Evolutionary conservation across 2,113 vertebrate genomes (phyloP), one percentile per base, ranked within the genome.

Genomic region (Anguilla japonica): DNA sequence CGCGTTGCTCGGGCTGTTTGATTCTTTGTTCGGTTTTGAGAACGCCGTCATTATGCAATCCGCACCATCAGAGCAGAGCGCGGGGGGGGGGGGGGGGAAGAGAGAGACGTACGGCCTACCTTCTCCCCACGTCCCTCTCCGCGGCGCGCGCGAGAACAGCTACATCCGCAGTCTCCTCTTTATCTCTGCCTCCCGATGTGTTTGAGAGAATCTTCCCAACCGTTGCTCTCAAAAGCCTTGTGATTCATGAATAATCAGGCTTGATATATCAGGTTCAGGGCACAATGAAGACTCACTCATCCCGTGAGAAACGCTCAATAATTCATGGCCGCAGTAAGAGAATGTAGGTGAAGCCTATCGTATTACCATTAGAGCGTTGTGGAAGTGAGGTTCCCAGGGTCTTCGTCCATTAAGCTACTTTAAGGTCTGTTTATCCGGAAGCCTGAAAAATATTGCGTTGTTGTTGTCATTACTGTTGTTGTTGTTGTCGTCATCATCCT

Each of bases 1-100:
- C 81, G 89, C 93, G 91, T 95, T 92, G 94, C 88, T 90, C 87
- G 85, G 91, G 92, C 92, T 94, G 91, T 95, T 93, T 95, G 92
- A 94, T 94, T 92, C 93, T 95, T 95, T 95, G 94, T 95, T 95
- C 94, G 91, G 92, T 95, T 93, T 26, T 91, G 94, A 94, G 94
- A 53, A 95, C 95, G 91, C 93, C 94, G 95, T 93, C 93, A 91
- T 92, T 90, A 92, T 92, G 93, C 92, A 91, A 92, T 92, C 93
- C 93, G 91, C 92, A 93, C 91, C 88, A 91, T 91, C 90, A 89
- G 91, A 90, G 93, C 41, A 89, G 87, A 91, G 89, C 92, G 91
- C 91, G 89, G 89, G 75, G 34, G 34, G 34, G 34, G 34, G 34
- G 34, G 34, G 34, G 34, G 34, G 34, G 34, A 63, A 26, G 8